Percentiles rank a stretch among this genome's conserved stretches.
phyloP scores from a whole-genome alignment of 2,113 vertebrate species.

The Suricata suricatta region DNA sequence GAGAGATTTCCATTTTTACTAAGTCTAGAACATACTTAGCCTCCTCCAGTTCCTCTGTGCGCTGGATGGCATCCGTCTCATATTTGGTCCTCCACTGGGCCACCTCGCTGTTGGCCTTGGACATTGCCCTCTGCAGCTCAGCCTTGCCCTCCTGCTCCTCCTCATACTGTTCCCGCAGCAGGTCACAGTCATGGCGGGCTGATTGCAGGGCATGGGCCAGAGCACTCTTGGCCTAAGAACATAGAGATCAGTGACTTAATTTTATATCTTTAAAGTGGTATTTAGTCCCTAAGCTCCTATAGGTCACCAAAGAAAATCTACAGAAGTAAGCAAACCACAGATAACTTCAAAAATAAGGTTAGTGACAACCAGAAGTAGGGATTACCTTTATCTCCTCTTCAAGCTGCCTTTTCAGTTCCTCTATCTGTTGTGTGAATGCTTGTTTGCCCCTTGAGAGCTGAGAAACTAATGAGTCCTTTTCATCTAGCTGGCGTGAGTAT shows the following conservation, averaged over 20 bases:
- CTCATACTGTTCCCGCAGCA: conserved; percentile 91
- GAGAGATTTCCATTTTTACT: not conserved
- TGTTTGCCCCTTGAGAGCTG: conserved; percentile 89
- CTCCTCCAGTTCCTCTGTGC: conserved; percentile 91
- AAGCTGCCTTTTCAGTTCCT: conserved; percentile 88
- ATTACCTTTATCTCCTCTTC: conserved; percentile 90
- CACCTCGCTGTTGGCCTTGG: conserved; percentile 90
- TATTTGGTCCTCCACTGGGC: conserved; percentile 94
- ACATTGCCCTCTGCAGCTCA: conserved; percentile 87
- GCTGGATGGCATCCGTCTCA: conserved; percentile 91
- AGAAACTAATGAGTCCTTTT: conserved; percentile 88
- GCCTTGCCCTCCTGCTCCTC: conserved; percentile 93
- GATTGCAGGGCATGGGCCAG: conserved; percentile 91
- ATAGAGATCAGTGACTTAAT: not conserved
- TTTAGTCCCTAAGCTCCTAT: not conserved
- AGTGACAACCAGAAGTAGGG: not conserved
- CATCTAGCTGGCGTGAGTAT: conserved; percentile 86
- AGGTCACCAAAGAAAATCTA: not conserved
- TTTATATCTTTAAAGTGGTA: not conserved
- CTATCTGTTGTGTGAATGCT: conserved; percentile 89
- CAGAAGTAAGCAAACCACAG: not conserved
- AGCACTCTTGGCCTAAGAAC: conserved; percentile 88
- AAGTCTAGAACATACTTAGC: conserved; percentile 72
- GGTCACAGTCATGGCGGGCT: conserved; percentile 89
- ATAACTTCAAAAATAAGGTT: not conserved